Evolutionary conservation across 2,888 invertebrate genomes (phyloP), one percentile per base, ranked within the genome.

Genomic region (Pheosia gnoma): DNA sequence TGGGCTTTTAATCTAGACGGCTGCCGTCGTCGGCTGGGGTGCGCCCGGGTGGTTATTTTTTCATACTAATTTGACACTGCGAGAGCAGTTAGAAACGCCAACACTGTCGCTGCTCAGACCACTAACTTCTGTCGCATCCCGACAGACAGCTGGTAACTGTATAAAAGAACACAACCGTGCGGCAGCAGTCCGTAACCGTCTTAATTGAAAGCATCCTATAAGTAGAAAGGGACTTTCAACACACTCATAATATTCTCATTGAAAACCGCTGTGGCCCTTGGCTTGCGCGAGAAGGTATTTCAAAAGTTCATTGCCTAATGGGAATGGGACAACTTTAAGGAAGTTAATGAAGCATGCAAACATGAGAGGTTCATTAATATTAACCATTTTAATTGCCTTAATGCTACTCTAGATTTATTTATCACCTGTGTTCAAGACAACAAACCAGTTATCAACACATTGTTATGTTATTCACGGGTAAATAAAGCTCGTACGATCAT

Each of bases 261-360:
- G 47, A 47, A 47, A 47, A 47, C 47, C 47, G 47, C 47, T n/a
- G 47, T 47, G 47, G 47, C 47, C 47, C 47, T 47, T 47, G 47
- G 47, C 47, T n/a, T n/a, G n/a, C 10, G 47, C 47, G 47, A 47
- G 47, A 47, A 47, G 47, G n/a, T 47, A 47, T 47, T 47, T 47
- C 47, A n/a, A n/a, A 47, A 47, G 47, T 47, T 47, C 47, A 47
- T 47, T 47, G 47, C n/a, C 5, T 25, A 25, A 8, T 25, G 25
- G 25, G 25, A 51, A 51, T 13, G 51, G 47, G n/a, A 47, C 47
- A 51, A 51, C 25, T 13, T 51, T 51, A 25, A 51, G 51, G 13
- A 51, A 51, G 25, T 51, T 7, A 37, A 37, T 53, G 37, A 9
- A 36, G 51, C n/a, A 11, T 47, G 9, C 10, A 51, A 25, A 25